Evolutionary conservation across 2,888 invertebrate genomes (phyloP), one percentile per base, ranked within the genome.

Genomic region (Hyposoter didymator): DNA sequence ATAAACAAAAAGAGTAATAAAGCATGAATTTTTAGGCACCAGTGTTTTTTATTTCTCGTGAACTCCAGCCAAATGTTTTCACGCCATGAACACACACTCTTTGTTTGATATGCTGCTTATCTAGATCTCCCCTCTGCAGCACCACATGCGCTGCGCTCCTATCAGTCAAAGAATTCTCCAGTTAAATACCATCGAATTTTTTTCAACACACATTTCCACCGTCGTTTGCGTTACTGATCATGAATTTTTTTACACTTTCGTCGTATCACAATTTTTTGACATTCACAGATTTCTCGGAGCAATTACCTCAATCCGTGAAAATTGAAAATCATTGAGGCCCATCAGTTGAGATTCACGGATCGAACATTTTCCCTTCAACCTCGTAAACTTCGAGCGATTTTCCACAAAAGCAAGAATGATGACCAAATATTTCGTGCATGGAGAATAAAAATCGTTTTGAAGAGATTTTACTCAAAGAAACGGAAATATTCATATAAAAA

Each of bases 1-100:
- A 85, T 83, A 85, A 85, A 85, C 83, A 83, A 85, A 83, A 82
- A 80, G 76, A 83, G 83, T 83, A 85, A 85, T 85, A 85, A 85
- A 85, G 83, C 83, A 81, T 73, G 82, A 72, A 83, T 85, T 85
- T 85, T 85, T 74, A 69, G 85, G 85, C 85, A 83, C 85, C 83
- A 67, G 83, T 47, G 49, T 52, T 78, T 81, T 81, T 70, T 72
- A 22, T 67, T 55, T 49, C 32, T 28, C 67, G 47, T 72, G 85
- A 85, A 82, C 79, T 67, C 76, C 80, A 64, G 85, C 85, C 83
- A 85, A 83, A 67, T 78, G 83, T 83, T 83, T 80, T 83, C 80
- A 85, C 85, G 83, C 80, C 52, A 73, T 62, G 73, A 79, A 78
- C 81, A 67, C 49, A 43, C 70, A 35, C 47, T 69, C 80, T 85